A percentile compares a stretch with the other conserved stretches of the same genome.
These are phyloP conservation scores for Terrapene triunguis DNA, from an alignment of 2,113 vertebrate genomes.

Conservation along the genomic window DNA sequence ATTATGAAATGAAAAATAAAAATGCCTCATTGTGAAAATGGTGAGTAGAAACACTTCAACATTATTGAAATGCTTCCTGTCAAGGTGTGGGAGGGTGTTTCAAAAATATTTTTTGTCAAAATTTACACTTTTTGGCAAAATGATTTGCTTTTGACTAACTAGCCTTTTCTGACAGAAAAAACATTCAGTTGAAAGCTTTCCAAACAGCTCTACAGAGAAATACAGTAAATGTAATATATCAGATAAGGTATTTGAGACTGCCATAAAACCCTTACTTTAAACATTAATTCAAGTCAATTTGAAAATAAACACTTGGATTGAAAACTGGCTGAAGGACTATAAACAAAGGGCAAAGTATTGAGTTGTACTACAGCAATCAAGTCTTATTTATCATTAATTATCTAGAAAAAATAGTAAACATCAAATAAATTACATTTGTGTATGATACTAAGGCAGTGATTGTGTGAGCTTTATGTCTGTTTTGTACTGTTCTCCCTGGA, in stretches of 20 bases:
- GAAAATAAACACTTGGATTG: not conserved
- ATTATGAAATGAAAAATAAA: no score
- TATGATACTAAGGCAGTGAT: not conserved
- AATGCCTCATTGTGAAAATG: no score
- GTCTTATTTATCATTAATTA: slow-evolving; percentile 11
- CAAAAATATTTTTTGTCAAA: not conserved
- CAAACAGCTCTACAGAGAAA: not conserved
- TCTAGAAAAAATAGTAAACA: not conserved
- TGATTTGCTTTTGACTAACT: not conserved
- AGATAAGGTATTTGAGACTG: not conserved
- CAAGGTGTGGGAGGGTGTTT: no score
- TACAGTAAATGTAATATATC: not conserved
- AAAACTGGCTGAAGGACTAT: not conserved
- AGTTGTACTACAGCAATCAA: not conserved
- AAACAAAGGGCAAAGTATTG: not conserved
- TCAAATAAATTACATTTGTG: not conserved
- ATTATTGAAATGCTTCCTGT: no score
- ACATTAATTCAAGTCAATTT: not conserved
- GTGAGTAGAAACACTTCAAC: no score
- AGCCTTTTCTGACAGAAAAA: not conserved
- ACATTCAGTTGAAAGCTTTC: not conserved
- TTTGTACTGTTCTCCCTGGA: not conserved
- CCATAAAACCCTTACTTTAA: not conserved
- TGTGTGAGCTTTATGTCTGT: not conserved
- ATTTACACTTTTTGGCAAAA: not conserved